Base-by-base conservation (phyloP, 2,113 vertebrate species). In the Lepus timidus region DNA sequence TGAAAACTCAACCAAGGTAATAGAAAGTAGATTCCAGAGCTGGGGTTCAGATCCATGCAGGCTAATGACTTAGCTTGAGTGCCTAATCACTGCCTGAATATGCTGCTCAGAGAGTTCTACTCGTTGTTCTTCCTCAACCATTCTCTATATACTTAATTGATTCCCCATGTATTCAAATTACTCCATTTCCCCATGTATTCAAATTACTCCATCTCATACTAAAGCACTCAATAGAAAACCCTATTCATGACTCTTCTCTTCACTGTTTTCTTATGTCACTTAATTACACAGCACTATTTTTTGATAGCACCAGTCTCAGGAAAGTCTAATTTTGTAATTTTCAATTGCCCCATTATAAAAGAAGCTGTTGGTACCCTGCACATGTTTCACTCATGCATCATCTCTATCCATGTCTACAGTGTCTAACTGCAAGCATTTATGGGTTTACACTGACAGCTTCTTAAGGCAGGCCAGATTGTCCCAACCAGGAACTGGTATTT, bases 251-350 rank as follows among this genome's bases (percentile, higher is more conserved):
- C 25, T 27, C 1, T 49, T 87, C 25, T 93, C 23, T 81, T 71
- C 44, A 23, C 25, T 17, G 22, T 51, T 64, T 78, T 39, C 23
- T 65, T 76, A 6, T 0, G 2, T 1, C 4, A 14, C 49, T 81
- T 70, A 20, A 44, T 9, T 55, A 31, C 19, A 68, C 27, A 29
- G 14, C 0, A 39, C 20, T 80, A 12, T 73, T 64, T 91, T 33
- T 87, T 73, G 8, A 68, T 64, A 11, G 11, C 51, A 61, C 31
- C 10, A 44, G 82, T 36, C 61, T 67, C 25, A 10, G 55, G 51
- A 94, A 84, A 85, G 68, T 33, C 3, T 22, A 86, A 8, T 29
- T 65, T 67, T 85, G 5, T 67, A 14, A 65, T 81, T 83, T 68
- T 75, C 12, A 55, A 1, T 55, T 76, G 13, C 17, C 23, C 33